Percentiles rank a stretch among this genome's conserved stretches.
These are phyloP conservation scores for Eilema sororculum DNA, from an alignment of 2,888 invertebrate species.

Conservation along the genomic window DNA sequence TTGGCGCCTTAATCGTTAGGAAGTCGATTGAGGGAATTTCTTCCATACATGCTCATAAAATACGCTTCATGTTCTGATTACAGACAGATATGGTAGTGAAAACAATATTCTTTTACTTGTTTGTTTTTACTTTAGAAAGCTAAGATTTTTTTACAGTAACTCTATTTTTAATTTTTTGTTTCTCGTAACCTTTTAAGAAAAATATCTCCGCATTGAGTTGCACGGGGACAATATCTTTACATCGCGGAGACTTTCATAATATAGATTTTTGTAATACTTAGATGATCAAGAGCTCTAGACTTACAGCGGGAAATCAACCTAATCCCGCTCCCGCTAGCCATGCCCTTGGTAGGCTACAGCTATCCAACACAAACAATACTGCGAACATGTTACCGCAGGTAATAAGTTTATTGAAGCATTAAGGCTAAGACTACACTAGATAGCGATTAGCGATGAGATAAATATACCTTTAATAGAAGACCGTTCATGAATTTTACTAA, in stretches of 20 bases:
- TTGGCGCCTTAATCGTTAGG: neutral
- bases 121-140: neutral
- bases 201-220: neutral
- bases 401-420: neutral
- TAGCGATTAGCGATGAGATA: neutral
- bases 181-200: neutral
- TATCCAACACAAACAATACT: neutral
- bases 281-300: neutral
- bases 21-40: constrained; percentile 18
- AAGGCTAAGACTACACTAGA: neutral
- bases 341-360: neutral
- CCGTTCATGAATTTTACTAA: neutral
- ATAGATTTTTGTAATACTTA: neutral
- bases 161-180: neutral
- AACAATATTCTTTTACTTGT: constrained; percentile 3
- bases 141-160: no score
- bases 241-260: neutral
- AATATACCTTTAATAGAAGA: neutral
- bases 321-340: neutral
- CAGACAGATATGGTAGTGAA: constrained; percentile 2
- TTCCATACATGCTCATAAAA: constrained; percentile 17
- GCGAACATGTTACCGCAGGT: neutral
- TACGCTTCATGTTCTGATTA: constrained; percentile 21
- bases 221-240: neutral
- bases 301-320: neutral